Evolutionary conservation across 2,113 vertebrate species (phyloP), one percentile per base, ranked within the genome.

Genomic region (Corydoras maculifer): DNA sequence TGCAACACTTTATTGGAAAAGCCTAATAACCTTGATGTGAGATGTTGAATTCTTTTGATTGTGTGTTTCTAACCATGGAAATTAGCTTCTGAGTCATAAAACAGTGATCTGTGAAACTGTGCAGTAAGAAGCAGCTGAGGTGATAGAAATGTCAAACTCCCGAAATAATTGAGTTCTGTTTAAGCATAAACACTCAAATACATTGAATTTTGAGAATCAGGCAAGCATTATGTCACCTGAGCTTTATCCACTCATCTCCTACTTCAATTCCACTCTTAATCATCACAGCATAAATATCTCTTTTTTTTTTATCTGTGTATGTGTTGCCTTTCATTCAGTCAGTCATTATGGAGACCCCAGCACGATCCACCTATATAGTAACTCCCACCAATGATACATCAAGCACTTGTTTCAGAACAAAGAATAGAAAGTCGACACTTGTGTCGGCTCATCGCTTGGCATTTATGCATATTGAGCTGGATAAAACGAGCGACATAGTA

Each of bases 381-480:
- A 77, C 82, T 84, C 66, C 73, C 50, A 79, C 61, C 68, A 73
- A 51, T 59, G 43, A 72, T 73, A 70, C 68, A 82, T 83, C 78
- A 82, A 88, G 80, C 65, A 72, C 74, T 77, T 64, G 50, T 80
- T 80, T 77, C 58, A 48, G 54, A 78, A 77, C 71, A 80, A 77
- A 85, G 68, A 77, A 72, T 65, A 64, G 69, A 79, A 71, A 70
- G 65, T 72, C 79, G 77, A 83, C 64, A 77, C 75, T 71, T 55
- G 66, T 81, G 80, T 80, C 81, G 82, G 77, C 69, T 77, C 69
- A 59, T 69, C 11, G 62, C 75, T 65, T 61, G 75, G 69, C 74
- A 77, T 75, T 79, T 80, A 84, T 85, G 84, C 80, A 82, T 85
- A 84, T 82, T 81, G 73, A 82, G 70, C 50, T 43, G 69, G 67